Conservation (phyloP, 2,888 invertebrate genomes). For the Meghimatium bilineatum region DNA sequence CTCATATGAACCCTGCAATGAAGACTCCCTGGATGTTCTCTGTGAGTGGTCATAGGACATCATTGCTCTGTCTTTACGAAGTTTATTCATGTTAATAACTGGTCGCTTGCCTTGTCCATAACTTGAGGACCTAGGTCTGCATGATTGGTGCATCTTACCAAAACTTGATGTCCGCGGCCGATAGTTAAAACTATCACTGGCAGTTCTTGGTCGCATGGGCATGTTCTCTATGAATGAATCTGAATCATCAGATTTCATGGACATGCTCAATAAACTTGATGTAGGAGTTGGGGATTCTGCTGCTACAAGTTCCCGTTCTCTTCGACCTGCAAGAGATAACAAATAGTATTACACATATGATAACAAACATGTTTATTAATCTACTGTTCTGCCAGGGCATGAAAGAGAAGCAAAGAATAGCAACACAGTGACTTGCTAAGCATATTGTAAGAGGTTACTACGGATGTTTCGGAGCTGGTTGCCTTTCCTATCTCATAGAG, state of each 20-base stretch:
- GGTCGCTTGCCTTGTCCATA: conserved; percentile 66
- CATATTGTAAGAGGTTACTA: no score
- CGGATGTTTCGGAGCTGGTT: no score
- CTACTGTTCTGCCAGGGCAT: no score
- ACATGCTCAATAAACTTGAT: conserved; percentile 63
- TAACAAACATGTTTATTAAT: no score
- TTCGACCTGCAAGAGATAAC: conserved; percentile 21
- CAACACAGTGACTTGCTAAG: no score
- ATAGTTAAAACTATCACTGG: conserved; percentile 69
- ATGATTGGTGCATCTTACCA: conserved; percentile 53
- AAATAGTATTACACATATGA: no score
- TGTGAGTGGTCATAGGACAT: conserved; percentile 60
- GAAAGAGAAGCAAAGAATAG: no score
- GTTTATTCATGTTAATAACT: conserved; percentile 50
- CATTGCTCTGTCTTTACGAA: conserved; percentile 55
- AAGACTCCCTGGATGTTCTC: conserved; percentile 63
- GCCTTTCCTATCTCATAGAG: no score
- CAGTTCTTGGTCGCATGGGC: conserved; percentile 68
- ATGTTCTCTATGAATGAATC: conserved; percentile 76
- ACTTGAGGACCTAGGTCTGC: conserved; percentile 71
- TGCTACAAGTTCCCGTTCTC: conserved; percentile 38
- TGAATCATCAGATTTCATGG: conserved; percentile 66
- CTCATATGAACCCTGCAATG: conserved; percentile 60
- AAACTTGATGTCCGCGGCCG: conserved; percentile 70
- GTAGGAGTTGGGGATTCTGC: conserved; percentile 52